These are phyloP conservation scores for Leptinotarsa lineolata DNA, from an alignment of 1,140 invertebrate genomes.

Conservation along the genomic window DNA sequence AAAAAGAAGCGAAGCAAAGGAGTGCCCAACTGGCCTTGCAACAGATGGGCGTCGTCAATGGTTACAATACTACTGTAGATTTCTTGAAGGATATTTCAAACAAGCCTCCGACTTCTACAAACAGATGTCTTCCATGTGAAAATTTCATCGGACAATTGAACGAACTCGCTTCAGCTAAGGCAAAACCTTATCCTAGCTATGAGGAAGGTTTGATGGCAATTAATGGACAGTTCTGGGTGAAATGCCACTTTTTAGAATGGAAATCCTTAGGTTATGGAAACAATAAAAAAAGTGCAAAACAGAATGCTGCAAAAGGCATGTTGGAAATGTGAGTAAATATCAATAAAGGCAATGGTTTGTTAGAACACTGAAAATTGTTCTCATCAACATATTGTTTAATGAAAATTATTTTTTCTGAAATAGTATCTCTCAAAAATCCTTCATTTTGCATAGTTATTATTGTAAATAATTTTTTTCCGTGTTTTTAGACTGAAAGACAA, in stretches of 20 bases:
- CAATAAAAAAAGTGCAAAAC: constrained; percentile 39
- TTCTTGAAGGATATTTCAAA: not conserved
- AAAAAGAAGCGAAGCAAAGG: constrained; percentile 34
- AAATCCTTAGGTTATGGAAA: constrained; percentile 24
- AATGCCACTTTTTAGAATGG: constrained; percentile 30
- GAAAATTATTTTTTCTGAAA: no score
- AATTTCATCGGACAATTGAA: constrained; percentile 37
- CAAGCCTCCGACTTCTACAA: not conserved
- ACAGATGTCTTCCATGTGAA: not conserved
- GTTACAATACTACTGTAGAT: not conserved
- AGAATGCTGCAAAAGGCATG: constrained; percentile 36
- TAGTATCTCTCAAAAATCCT: no score
- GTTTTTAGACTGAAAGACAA: no score
- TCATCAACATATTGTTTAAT: no score
- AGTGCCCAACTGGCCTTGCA: constrained; percentile 22
- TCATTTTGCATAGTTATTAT: no score
- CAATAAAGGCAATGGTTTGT: no score
- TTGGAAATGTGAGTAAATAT: constrained; percentile 30
- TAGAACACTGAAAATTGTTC: no score
- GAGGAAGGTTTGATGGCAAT: not conserved
- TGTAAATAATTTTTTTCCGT: no score
- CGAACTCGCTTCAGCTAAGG: constrained; percentile 28
- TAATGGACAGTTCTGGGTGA: constrained; percentile 25
- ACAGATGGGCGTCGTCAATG: not conserved
- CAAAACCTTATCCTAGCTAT: constrained; percentile 28